Percentiles rank a stretch among this genome's conserved stretches.
Evolutionary conservation across 2,113 vertebrate species (phyloP).

Genomic region (Okapia johnstoni): DNA sequence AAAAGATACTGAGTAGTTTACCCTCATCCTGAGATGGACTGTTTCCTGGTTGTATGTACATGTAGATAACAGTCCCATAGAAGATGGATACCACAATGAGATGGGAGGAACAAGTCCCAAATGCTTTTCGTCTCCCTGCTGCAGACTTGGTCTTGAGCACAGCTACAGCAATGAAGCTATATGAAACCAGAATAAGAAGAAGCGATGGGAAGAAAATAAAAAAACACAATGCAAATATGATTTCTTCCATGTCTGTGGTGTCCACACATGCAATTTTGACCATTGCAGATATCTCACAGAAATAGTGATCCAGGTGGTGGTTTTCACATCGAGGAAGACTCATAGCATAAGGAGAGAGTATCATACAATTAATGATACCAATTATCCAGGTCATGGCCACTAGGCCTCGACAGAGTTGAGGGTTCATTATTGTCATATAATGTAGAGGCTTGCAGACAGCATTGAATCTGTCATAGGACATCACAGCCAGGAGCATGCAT

Average conservation of each 20-base stretch:
- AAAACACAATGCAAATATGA: not conserved
- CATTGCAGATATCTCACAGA: constrained; percentile 35
- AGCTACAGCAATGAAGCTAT: not conserved
- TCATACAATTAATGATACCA: not conserved
- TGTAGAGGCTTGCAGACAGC: constrained; percentile 31
- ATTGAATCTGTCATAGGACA: constrained; percentile 31
- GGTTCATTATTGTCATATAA: not conserved
- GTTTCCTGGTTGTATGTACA: not conserved
- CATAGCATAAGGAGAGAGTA: constrained; percentile 38
- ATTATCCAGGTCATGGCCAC: not conserved
- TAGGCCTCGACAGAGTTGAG: not conserved
- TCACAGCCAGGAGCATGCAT: constrained; percentile 1
- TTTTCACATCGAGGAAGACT: constrained; percentile 2
- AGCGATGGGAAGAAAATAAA: not conserved
- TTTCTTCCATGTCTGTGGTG: not conserved
- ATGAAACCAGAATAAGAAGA: not conserved
- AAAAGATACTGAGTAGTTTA: not conserved
- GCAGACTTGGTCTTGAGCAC: not conserved
- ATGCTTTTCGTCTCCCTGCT: not conserved
- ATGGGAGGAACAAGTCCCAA: constrained; percentile 4
- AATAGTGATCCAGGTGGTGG: constrained; percentile 31
- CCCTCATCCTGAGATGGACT: not conserved
- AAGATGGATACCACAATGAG: not conserved
- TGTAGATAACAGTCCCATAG: not conserved
- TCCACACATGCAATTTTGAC: constrained; percentile 20